Evolutionary conservation across 2,888 invertebrate genomes (phyloP), one percentile per base, ranked within the genome.

Genomic region (Xanthorhoe designata): DNA sequence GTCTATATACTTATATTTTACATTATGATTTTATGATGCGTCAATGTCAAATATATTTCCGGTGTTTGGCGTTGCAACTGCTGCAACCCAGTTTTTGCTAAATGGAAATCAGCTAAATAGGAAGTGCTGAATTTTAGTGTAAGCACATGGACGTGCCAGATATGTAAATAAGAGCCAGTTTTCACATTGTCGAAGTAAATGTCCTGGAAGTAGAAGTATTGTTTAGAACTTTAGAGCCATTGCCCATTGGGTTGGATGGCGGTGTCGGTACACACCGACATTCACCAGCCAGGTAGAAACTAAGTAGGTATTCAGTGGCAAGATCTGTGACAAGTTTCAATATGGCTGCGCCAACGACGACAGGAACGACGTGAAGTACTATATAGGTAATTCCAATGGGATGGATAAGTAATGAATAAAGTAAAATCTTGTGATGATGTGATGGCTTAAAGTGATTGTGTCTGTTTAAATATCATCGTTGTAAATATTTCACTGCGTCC

Each of bases 271-370:
- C 38, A 38, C 38, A 47, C 8, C 15, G 15, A 47, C 47, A 47
- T 47, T 17, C 47, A 47, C 15, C 17, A 47, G 17, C 82, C 82
- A 82, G 32, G 15, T 50, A 79, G 83, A 42, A 42, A 52, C 17
- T 10, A 6, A 50, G 50, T 4, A 10, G 15, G 57, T 53, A 63
- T 57, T 63, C 63, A 45, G 19, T 29, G 38, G 38, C 38, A 10
- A 5, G 13, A 13, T n/a, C 38, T 42, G 13, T 86, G n/a, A n/a
- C 86, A 85, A 82, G 83, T 86, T 86, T 84, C 80, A 74, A 72
- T 72, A 75, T 70, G 76, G 74, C 77, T 77, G 78, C 80, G 80
- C 75, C 53, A 62, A 73, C 78, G 76, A 66, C 66, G 73, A 55
- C 52, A 35, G 29, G 8, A 32, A 52, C 57, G 18, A 63, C 57